Conservation (phyloP, 92 coral and sea anemone genomes). For the Zoanthus sociatus region DNA sequence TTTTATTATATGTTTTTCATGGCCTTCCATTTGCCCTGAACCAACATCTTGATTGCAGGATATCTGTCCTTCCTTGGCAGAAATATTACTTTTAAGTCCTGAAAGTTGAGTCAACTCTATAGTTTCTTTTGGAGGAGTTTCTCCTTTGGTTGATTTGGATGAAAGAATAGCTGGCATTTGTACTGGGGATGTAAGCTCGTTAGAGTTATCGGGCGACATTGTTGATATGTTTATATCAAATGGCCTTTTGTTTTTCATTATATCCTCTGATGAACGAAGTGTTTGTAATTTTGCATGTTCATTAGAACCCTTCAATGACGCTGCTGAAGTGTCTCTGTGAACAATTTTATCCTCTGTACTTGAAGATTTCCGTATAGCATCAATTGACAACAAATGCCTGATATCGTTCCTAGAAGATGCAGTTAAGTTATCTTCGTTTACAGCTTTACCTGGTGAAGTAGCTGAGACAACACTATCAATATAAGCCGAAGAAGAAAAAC, state of each 20-base stretch:
- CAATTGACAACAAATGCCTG: not conserved
- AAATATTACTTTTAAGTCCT: not conserved
- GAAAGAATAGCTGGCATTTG: not conserved
- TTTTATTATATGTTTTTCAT: not conserved
- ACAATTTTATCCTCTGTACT: not conserved
- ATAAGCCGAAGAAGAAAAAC: not conserved
- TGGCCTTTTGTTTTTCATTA: too few species aligned
- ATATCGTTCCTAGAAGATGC: not conserved
- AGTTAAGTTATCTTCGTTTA: not conserved
- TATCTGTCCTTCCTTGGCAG: not conserved
- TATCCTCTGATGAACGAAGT: not conserved
- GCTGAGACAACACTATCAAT: not conserved
- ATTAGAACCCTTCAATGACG: not conserved
- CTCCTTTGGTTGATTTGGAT: constrained; percentile 1
- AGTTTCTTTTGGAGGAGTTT: not conserved
- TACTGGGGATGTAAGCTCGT: not conserved
- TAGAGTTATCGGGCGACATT: not conserved
- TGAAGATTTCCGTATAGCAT: not conserved
- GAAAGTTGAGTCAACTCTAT: constrained; percentile 30
- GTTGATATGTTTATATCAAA: not conserved
- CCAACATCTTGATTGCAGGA: not conserved
- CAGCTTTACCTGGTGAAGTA: not conserved
- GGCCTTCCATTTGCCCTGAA: not conserved
- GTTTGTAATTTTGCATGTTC: not conserved
- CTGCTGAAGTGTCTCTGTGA: not conserved